Evolutionary conservation across 2,797 vertebrate genomes (phyloP).

Genomic region (Chaenodraco wilsoni): DNA sequence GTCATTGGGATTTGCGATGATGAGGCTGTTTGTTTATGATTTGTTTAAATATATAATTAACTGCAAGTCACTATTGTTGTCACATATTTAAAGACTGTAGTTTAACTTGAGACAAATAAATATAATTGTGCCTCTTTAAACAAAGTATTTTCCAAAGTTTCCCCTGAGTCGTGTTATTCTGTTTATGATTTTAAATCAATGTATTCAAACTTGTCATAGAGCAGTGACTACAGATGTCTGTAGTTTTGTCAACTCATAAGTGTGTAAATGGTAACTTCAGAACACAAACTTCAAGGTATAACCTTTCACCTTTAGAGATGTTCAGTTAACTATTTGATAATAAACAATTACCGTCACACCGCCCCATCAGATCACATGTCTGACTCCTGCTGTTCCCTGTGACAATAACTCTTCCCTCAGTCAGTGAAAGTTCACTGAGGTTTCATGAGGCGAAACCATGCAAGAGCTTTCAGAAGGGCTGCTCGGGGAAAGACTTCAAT

Average conservation of each 20-base stretch:
- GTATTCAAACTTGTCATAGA: no score
- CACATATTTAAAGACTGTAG: neutral
- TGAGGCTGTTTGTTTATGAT: neutral
- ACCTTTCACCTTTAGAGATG: neutral
- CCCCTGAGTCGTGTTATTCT: no score
- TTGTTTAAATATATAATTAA: neutral
- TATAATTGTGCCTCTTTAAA: neutral
- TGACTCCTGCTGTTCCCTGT: constrained; percentile 34
- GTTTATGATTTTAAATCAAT: no score
- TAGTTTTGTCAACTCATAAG: neutral
- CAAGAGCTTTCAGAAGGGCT: neutral
- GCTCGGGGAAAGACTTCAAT: neutral
- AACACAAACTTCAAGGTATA: no score
- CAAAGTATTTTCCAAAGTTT: no score
- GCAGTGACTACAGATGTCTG: neutral
- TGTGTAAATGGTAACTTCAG: neutral
- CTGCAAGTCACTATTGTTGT: neutral
- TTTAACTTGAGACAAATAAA: neutral
- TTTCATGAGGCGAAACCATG: neutral
- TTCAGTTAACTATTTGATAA: constrained; percentile 1
- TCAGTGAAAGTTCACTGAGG: constrained; percentile 6
- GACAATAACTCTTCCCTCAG: neutral
- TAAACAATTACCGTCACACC: neutral
- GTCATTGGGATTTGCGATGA: neutral
- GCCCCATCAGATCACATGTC: constrained; percentile 21